A percentile compares a stretch with the other conserved stretches of the same genome.
These are phyloP conservation scores for Opisthograptis luteolata DNA, from an alignment of 2,888 invertebrate genomes.

Conservation along the genomic window DNA sequence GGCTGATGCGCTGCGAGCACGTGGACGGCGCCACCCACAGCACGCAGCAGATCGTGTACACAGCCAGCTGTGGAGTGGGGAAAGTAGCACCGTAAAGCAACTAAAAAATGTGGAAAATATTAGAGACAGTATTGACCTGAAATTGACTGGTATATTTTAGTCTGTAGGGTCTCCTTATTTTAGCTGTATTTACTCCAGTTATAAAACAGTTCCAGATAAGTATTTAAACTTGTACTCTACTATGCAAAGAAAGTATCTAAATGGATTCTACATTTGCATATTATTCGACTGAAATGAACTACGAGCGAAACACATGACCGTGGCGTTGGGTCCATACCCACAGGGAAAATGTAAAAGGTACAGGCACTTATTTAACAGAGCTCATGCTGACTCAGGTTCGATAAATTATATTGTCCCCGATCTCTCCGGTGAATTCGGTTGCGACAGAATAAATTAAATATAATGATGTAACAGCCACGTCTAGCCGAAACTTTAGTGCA, in stretches of 20 bases:
- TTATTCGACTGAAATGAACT: too few relatives aligned
- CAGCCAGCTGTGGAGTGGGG: slow-evolving; percentile 62
- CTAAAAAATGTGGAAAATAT: too few relatives aligned
- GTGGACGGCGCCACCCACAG: slow-evolving; percentile 71
- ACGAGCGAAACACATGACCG: too few relatives aligned
- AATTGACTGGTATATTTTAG: too few relatives aligned
- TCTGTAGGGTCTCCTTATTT: too few relatives aligned
- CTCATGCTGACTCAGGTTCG: slow-evolving; percentile 38
- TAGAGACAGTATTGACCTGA: too few relatives aligned
- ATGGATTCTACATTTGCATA: too few relatives aligned
- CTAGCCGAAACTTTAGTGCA: slow-evolving; percentile 41
- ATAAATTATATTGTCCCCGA: slow-evolving; percentile 42
- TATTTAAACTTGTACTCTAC: too few relatives aligned
- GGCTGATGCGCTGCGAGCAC: slow-evolving; percentile 55
- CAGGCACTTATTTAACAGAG: slow-evolving; percentile 26
- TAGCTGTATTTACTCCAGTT: too few relatives aligned
- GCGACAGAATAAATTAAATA: slow-evolving; percentile 44
- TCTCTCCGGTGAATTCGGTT: slow-evolving; percentile 39
- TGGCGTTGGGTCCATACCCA: slow-evolving; percentile 14
- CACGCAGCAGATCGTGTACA: slow-evolving; percentile 66
- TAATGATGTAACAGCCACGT: slow-evolving; percentile 46
- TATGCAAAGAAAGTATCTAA: too few relatives aligned
- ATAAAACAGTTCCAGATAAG: too few relatives aligned
- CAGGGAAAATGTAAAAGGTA: slow-evolving; percentile 31
- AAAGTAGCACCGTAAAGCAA: too few relatives aligned